These are phyloP conservation scores for Halcyon chelicuti DNA, from an alignment of 2,797 vertebrate genomes.

Conservation along the genomic window DNA sequence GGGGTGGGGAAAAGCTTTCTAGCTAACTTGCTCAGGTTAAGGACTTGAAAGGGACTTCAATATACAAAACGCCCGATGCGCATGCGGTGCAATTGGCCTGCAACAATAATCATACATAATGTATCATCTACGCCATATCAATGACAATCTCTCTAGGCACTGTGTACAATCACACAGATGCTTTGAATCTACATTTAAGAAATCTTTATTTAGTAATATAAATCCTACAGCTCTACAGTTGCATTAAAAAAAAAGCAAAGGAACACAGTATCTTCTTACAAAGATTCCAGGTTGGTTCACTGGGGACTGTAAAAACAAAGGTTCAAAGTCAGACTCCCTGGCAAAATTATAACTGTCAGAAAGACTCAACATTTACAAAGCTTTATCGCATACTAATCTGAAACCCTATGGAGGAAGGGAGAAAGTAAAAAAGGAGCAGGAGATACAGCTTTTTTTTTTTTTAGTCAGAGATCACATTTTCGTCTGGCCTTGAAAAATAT, in stretches of 20 bases:
- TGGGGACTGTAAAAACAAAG: neutral
- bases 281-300: neutral
- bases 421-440: neutral
- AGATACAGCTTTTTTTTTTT: neutral
- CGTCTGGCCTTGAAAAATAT: conserved; percentile 1
- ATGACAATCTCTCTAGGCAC: neutral
- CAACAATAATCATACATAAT: neutral
- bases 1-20: neutral
- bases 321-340: neutral
- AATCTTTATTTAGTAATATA: neutral
- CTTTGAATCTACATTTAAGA: neutral
- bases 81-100: neutral
- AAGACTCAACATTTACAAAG: neutral
- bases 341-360: neutral
- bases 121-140: neutral
- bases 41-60: neutral
- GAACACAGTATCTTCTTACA: neutral
- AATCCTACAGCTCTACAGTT: neutral
- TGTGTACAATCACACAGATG: neutral
- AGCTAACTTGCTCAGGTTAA: neutral
- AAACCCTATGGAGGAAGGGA: neutral
- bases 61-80: neutral
- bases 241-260: neutral
- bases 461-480: neutral
- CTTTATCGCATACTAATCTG: neutral